These are phyloP conservation scores for Cancer borealis DNA, from an alignment of 2,888 invertebrate genomes.

Conservation along the genomic window DNA sequence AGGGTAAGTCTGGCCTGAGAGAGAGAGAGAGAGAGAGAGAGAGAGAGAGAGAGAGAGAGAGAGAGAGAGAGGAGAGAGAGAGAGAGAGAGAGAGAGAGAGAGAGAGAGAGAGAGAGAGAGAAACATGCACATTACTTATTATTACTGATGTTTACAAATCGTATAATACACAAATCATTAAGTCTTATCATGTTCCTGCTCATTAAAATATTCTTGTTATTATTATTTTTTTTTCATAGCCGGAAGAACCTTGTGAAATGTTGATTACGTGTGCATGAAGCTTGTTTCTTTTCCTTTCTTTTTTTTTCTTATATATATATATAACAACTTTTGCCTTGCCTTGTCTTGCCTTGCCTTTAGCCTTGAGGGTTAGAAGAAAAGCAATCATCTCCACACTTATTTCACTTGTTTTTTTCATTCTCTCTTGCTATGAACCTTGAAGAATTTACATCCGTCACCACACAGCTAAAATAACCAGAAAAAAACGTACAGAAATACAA, in stretches of 20 bases:
- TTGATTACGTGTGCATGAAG: not conserved
- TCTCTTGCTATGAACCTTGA: not conserved
- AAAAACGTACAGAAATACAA: not conserved
- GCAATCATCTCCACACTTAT: not conserved
- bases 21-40: constrained; percentile 32
- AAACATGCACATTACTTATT: not conserved
- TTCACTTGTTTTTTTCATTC: not conserved
- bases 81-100: not conserved
- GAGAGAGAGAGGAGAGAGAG: constrained; percentile 14
- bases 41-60: not conserved
- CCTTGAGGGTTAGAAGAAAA: not conserved
- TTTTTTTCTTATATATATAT: too few relatives aligned
- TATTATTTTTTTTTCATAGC: not conserved
- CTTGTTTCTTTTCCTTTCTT: not conserved
- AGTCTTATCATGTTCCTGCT: not conserved
- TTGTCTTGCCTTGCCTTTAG: not conserved
- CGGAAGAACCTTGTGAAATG: not conserved
- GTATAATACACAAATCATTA: not conserved
- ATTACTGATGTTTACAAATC: not conserved
- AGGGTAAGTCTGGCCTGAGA: not conserved
- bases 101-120: constrained; percentile 16
- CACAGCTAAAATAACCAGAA: not conserved
- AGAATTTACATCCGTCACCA: not conserved
- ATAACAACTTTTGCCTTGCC: constrained; percentile 15
- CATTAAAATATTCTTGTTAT: not conserved